A percentile compares a stretch with the other conserved stretches of the same genome.
Evolutionary conservation across 1,140 invertebrate genomes (phyloP).

Genomic region (Apis cerana): DNA sequence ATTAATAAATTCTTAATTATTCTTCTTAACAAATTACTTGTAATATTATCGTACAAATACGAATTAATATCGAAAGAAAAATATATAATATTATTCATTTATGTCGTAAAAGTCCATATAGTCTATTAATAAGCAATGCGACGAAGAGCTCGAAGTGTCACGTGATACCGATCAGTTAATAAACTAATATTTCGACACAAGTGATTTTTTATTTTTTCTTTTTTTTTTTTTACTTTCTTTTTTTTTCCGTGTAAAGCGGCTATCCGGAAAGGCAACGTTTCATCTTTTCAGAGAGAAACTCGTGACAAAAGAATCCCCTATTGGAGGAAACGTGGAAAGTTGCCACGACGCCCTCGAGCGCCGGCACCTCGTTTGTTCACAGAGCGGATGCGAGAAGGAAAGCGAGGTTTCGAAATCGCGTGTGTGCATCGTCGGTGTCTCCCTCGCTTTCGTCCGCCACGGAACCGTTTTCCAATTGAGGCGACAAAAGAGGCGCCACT

Average conservation of each 20-base stretch:
- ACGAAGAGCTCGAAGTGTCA: too few relatives aligned
- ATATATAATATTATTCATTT: too few relatives aligned
- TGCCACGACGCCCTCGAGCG: constrained; percentile 19
- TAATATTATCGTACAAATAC: too few relatives aligned
- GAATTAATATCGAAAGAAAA: too few relatives aligned
- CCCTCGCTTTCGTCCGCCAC: background rate
- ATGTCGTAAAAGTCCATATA: too few relatives aligned
- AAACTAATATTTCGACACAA: too few relatives aligned
- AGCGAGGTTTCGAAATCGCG: constrained; percentile 15
- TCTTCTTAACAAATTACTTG: too few relatives aligned
- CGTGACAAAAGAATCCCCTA: background rate
- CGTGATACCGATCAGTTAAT: too few relatives aligned
- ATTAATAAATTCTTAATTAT: too few relatives aligned
- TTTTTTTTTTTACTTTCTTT: too few relatives aligned
- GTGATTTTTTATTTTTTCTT: background rate
- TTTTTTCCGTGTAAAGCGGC: background rate
- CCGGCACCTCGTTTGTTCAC: constrained; percentile 31
- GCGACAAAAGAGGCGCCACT: constrained; percentile 6
- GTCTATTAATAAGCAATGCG: too few relatives aligned
- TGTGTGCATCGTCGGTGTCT: background rate
- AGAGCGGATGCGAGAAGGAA: constrained; percentile 17
- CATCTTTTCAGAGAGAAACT: background rate
- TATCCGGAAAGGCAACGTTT: constrained; percentile 8
- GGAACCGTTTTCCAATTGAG: constrained; percentile 6
- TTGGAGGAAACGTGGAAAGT: background rate